Conservation (phyloP, 2,888 invertebrate genomes). For the Chironomus tentans region DNA sequence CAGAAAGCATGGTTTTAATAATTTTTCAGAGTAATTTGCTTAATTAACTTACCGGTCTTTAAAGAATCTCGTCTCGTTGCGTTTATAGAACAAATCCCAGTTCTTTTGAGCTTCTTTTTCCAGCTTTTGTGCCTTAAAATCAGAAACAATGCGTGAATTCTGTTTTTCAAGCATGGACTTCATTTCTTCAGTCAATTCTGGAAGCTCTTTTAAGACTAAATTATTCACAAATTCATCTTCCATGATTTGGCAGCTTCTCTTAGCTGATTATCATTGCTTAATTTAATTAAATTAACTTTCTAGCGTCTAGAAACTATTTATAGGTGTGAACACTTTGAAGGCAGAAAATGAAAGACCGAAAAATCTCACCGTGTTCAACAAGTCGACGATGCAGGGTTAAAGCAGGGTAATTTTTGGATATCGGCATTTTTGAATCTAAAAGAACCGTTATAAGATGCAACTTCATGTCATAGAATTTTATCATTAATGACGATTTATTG, state of each 20-base stretch:
- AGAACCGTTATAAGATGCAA: no score
- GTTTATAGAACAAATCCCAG: slow-evolving; percentile 95
- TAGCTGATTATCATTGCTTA: not conserved
- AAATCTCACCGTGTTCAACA: not conserved
- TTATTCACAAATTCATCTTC: not conserved
- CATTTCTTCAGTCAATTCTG: slow-evolving; percentile 46
- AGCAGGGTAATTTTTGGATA: no score
- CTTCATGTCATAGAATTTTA: no score
- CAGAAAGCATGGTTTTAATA: not conserved
- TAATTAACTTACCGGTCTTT: slow-evolving; percentile 65
- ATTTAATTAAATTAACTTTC: not conserved
- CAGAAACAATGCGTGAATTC: slow-evolving; percentile 56
- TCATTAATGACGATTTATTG: no score
- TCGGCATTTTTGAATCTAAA: no score
- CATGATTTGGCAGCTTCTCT: not conserved
- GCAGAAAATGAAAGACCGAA: not conserved
- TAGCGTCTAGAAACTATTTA: not conserved
- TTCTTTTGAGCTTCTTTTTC: slow-evolving; percentile 77
- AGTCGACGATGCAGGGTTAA: no score
- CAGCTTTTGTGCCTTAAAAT: slow-evolving; percentile 64
- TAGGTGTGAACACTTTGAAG: not conserved
- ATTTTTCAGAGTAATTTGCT: not conserved
- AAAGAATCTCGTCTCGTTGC: slow-evolving; percentile 88
- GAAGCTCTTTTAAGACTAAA: not conserved
- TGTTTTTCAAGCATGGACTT: slow-evolving; percentile 54